Conservation (phyloP, 2,797 vertebrate genomes). For the Adelosebastes latens region DNA sequence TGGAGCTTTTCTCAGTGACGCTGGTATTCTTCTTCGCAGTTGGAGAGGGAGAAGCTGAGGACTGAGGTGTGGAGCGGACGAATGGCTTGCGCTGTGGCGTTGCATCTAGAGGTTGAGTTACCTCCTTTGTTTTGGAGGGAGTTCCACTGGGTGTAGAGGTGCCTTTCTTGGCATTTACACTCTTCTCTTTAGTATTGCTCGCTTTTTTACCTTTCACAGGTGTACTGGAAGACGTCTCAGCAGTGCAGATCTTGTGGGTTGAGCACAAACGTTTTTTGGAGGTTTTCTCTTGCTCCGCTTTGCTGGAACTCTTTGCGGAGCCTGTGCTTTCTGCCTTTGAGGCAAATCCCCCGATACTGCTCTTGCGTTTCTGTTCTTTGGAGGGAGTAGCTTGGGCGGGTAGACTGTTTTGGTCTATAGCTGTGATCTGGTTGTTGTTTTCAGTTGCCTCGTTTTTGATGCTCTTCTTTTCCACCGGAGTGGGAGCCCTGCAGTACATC, state of each 20-base stretch:
- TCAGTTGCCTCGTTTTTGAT: slow-evolving; percentile 86
- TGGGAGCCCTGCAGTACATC: slow-evolving; percentile 80
- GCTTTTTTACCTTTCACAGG: slow-evolving; percentile 86
- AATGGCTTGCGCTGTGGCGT: slow-evolving; percentile 85
- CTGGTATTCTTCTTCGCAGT: slow-evolving; percentile 78
- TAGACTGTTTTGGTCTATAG: slow-evolving; percentile 89
- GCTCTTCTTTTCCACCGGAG: slow-evolving; percentile 83
- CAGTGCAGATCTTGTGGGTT: slow-evolving; percentile 79
- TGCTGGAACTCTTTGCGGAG: slow-evolving; percentile 80
- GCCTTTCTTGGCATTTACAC: slow-evolving; percentile 81
- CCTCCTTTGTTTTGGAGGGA: slow-evolving; percentile 86
- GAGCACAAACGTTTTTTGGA: slow-evolving; percentile 87
- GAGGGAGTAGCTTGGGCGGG: slow-evolving; percentile 84
- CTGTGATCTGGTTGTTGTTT: slow-evolving; percentile 95
- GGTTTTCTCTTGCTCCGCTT: slow-evolving; percentile 85
- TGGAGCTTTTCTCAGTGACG: slow-evolving; percentile 65
- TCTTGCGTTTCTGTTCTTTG: slow-evolving; percentile 88
- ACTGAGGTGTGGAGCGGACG: slow-evolving; percentile 76
- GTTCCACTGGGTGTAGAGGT: slow-evolving; percentile 81
- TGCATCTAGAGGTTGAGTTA: slow-evolving; percentile 41
- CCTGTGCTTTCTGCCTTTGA: slow-evolving; percentile 82
- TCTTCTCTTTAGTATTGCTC: slow-evolving; percentile 86
- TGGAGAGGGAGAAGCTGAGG: slow-evolving; percentile 83
- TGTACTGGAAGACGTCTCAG: slow-evolving; percentile 81
- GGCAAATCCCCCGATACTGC: slow-evolving; percentile 73